Conservation (phyloP, 2,888 invertebrate genomes). For the Agrenia bidenticulata region DNA sequence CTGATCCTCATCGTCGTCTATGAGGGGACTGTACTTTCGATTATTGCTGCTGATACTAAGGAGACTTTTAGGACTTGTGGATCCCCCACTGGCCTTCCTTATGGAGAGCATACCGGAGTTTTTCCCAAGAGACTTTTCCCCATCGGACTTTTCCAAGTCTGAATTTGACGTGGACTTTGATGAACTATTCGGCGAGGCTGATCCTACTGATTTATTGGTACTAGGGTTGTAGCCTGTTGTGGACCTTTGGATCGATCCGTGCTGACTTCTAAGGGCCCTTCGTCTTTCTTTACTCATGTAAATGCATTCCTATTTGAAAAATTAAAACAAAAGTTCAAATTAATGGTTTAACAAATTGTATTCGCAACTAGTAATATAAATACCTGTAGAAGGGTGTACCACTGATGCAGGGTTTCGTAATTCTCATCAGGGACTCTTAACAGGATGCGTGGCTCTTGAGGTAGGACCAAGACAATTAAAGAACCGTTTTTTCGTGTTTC, state of each 20-base stretch:
- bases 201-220: conserved; percentile 12
- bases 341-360: conserved; percentile 8
- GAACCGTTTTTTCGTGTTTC: conserved; percentile 67
- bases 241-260: conserved; percentile 54
- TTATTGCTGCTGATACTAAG: background rate
- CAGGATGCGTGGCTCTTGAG: conserved; percentile 57
- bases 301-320: conserved; percentile 62
- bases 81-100: conserved; percentile 5
- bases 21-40: conserved; percentile 9
- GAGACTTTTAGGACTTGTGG: conserved; percentile 10
- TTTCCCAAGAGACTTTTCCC: background rate
- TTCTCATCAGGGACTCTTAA: conserved; percentile 57
- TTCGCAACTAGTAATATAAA: too few relatives aligned
- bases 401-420: conserved; percentile 64
- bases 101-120: conserved; percentile 6
- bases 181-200: conserved; percentile 25
- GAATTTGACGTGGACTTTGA: conserved; percentile 20
- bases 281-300: conserved; percentile 66
- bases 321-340: conserved; percentile 19
- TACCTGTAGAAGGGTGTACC: conserved; percentile 66
- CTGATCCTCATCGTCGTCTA: conserved; percentile 35
- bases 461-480: conserved; percentile 62
- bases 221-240: background rate
- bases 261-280: conserved; percentile 61
- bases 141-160: conserved; percentile 6